Evolutionary conservation across 2,113 vertebrate species (phyloP).

Genomic region (Laticauda colubrina): DNA sequence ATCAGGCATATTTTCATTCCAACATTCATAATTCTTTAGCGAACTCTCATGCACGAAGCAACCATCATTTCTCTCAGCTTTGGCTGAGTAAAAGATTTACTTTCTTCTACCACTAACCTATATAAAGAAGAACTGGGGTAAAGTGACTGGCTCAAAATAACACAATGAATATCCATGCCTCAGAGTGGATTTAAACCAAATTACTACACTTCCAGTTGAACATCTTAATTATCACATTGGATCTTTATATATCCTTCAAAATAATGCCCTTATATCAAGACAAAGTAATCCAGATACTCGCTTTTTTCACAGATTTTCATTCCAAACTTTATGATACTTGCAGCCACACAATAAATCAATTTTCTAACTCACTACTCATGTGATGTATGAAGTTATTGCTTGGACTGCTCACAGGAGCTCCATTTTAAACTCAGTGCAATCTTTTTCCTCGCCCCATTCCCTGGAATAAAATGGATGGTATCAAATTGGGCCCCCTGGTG

Average conservation of each 20-base stretch:
- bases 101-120: neutral
- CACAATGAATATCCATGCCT: neutral
- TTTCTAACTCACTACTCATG: neutral
- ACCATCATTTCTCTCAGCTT: neutral
- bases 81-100: no score
- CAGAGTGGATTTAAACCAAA: neutral
- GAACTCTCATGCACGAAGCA: neutral
- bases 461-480: neutral
- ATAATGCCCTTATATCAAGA: neutral
- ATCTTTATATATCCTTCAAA: neutral
- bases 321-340: neutral
- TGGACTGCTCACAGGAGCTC: neutral
- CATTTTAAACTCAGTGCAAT: constrained; percentile 15
- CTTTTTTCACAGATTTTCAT: neutral
- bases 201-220: neutral
- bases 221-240: neutral
- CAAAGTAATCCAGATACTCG: neutral
- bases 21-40: neutral
- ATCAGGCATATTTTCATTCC: neutral
- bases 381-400: neutral
- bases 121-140: neutral
- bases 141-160: neutral
- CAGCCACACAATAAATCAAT: neutral
- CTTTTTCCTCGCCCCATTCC: neutral
- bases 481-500: constrained; percentile 10